These are phyloP conservation scores for Vanessa tameamea DNA, from an alignment of 1,140 invertebrate genomes.

Conservation along the genomic window DNA sequence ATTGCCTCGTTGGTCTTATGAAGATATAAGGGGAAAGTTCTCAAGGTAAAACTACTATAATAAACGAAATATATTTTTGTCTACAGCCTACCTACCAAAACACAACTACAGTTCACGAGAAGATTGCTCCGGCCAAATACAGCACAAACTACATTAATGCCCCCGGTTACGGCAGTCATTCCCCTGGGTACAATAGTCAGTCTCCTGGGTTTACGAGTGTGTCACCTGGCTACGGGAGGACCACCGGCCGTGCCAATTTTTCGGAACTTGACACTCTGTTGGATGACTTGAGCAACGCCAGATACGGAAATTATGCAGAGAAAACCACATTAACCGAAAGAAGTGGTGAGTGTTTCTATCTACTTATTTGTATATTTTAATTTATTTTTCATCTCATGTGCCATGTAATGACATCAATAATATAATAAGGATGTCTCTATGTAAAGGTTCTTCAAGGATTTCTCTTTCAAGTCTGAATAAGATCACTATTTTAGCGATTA, in stretches of 20 bases:
- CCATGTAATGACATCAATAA: no score
- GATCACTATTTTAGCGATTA: no score
- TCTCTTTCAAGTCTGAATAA: no score
- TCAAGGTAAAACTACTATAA: not conserved
- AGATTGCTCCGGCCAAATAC: slow-evolving; percentile 65
- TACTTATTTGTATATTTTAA: no score
- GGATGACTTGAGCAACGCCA: slow-evolving; percentile 93
- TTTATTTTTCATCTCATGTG: no score
- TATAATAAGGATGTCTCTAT: no score
- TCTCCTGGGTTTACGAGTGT: slow-evolving; percentile 47
- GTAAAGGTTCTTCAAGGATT: no score
- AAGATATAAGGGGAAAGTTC: no score
- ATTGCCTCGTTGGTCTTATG: no score
- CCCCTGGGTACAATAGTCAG: slow-evolving; percentile 46
- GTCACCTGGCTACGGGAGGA: slow-evolving; percentile 62
- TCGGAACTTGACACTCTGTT: slow-evolving; percentile 95
- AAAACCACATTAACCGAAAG: slow-evolving; percentile 59
- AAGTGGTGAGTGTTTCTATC: slow-evolving; percentile 47
- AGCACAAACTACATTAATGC: slow-evolving; percentile 49
- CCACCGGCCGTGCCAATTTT: slow-evolving; percentile 84
- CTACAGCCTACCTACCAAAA: slow-evolving; percentile 78
- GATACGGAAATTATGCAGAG: slow-evolving; percentile 83
- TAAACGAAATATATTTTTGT: slow-evolving; percentile 40
- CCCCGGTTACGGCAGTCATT: slow-evolving; percentile 48
- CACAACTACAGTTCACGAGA: slow-evolving; percentile 64